Evolutionary conservation across 2,888 invertebrate species (phyloP), one percentile per base, ranked within the genome.

Genomic region (Pammene aurita): DNA sequence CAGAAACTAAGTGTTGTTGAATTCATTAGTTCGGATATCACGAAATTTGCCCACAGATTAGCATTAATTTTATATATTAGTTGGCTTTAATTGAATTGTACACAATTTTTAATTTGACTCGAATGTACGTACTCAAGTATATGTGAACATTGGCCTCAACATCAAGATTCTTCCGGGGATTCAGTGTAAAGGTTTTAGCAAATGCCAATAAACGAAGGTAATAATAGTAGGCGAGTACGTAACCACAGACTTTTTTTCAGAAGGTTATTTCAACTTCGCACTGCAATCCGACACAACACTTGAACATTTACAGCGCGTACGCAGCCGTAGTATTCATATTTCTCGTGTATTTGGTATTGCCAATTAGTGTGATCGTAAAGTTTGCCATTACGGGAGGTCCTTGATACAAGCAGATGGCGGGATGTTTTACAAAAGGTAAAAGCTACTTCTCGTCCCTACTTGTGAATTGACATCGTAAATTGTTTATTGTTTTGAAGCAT

Each of bases 281-380:
- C 18, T 41, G 50, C 61, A 62, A 38, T 50, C 13, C 41, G 50
- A 52, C 62, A 62, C 50, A 41, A 52, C 7, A 50, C 38, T n/a
- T 7, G 38, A 6, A 41, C 41, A 35, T 62, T 52, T 50, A 41
- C n/a, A 52, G 41, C 52, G 52, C 62, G 41, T 34, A 62, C 48
- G 61, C 61, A 35, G 48, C 34, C 60, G 61, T 18, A 41, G 46
- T 62, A 77, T 82, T 64, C 63, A 64, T 64, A 64, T 54, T 84
- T 79, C 79, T 82, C 80, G 81, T 87, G 87, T 85, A 88, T 88
- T 87, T 82, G 81, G 84, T 82, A 84, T 84, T 83, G 82, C 87
- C 88, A 89, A 88, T 89, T 89, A 89, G 88, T 82, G 74, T 80
- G 79, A 80, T 81, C 86, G 83, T 89, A 89, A 89, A 88, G 73